Conservation (phyloP, 2,888 invertebrate genomes). For the Petrolisthes manimaculis region DNA sequence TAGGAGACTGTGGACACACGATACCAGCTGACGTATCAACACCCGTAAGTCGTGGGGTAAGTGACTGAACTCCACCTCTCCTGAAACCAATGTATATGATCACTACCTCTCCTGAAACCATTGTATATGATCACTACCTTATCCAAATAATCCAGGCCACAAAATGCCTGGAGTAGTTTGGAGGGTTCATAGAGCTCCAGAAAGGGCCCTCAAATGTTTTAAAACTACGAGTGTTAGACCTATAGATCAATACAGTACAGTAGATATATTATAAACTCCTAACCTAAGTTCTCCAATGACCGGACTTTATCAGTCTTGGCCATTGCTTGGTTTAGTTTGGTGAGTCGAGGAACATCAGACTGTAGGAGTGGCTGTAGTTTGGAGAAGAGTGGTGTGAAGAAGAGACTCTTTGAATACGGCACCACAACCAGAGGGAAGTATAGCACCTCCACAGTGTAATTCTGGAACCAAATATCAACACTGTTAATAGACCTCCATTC, state of each 20-base stretch:
- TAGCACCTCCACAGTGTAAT: constrained; percentile 75
- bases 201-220: too few relatives aligned
- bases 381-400: constrained; percentile 77
- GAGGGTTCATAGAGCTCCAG: too few relatives aligned
- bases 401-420: constrained; percentile 75
- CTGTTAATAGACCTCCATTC: too few relatives aligned
- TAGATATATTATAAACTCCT: too few relatives aligned
- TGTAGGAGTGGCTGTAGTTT: constrained; percentile 75
- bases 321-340: constrained; percentile 33
- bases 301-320: constrained; percentile 44
- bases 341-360: constrained; percentile 63
- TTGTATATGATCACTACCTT: too few relatives aligned
- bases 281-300: constrained; percentile 40
- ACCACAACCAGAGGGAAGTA: constrained; percentile 77
- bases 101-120: too few relatives aligned
- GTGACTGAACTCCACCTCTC: constrained; percentile 68
- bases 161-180: too few relatives aligned
- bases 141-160: too few relatives aligned
- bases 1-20: constrained; percentile 74
- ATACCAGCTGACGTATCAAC: constrained; percentile 72
- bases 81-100: constrained; percentile 10
- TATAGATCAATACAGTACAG: too few relatives aligned
- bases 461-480: constrained; percentile 72
- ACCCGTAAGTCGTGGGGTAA: constrained; percentile 71
- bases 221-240: too few relatives aligned